Base-by-base conservation (phyloP, 30 jellyfish, hydroid and myxozoan genomes). In the Hydractinia symbiolongicarpus region DNA sequence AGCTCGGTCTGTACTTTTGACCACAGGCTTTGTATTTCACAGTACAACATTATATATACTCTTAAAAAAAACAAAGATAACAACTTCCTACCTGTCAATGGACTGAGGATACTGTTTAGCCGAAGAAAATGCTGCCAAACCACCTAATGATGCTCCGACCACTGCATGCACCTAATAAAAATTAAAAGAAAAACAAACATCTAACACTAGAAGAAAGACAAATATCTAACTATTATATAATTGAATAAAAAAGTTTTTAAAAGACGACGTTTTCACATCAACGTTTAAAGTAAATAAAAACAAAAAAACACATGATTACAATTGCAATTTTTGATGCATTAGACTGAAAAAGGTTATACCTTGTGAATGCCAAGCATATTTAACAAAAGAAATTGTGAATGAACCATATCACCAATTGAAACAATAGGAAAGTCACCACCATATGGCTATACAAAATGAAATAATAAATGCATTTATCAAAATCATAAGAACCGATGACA, bases 81-180 rank as follows among this genome's bases (percentile, higher is more conserved):
- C 15, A 0, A 0, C 69, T 16, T 11, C 2, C 69, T 16, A 90
- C 97, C 93, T 90, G 54, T 67, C 84, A 10, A 90, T 76, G 53
- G 89, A 67, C 16, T 82, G 69, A 1, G 97, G 97, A 78, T 15
- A 90, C 7, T 84, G 53, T 9, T 92, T 86, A 51, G 97, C 89
- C 8, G 89, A 86, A 86, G 81, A 17, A 14, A 90, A 60, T 30
- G 97, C 50, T 9, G 87, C 81, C 89, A 84, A 72, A 54, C 97
- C 97, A 74, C 97, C 97, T 15, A 90, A 81, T 5, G 97, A 90
- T 21, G 97, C 64, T 52, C 97, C 97, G 56, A 90, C 91, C 6
- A 81, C 95, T 13, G 97, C 95, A 69, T 84, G 93, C 21, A 90
- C 82, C 97, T 90, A 76, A 51, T 53, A 61, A 4, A 60, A 13